Evolutionary conservation across 2,113 vertebrate genomes (phyloP).

Genomic region (Bombycilla garrulus): DNA sequence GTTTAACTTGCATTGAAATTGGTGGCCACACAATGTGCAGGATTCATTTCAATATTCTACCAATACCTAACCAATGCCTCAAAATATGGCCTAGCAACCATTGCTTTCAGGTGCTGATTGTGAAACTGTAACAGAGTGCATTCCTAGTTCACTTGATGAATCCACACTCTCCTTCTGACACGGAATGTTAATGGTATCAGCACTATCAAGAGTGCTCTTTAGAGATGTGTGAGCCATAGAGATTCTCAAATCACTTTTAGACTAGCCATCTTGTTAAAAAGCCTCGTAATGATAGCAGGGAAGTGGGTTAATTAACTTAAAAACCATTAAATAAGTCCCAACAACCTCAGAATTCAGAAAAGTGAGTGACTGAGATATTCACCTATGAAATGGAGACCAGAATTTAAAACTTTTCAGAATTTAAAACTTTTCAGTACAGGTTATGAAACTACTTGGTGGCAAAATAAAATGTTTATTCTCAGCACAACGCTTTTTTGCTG

Average conservation of each 20-base stretch:
- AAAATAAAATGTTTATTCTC: background rate
- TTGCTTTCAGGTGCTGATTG: background rate
- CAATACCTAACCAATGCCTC: background rate
- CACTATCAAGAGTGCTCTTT: background rate
- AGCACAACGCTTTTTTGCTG: background rate
- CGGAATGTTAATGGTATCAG: background rate
- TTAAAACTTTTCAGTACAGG: background rate
- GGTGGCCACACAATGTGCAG: background rate
- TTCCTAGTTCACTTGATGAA: background rate
- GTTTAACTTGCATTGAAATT: background rate
- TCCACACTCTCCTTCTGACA: background rate
- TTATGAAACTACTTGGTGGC: background rate
- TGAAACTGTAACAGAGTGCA: background rate
- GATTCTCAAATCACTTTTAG: background rate
- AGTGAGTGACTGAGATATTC: background rate
- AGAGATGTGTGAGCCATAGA: background rate
- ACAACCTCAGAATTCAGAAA: background rate
- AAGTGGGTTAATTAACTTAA: background rate
- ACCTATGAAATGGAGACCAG: background rate
- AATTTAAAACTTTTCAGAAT: background rate
- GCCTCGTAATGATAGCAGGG: background rate
- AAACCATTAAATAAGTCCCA: background rate
- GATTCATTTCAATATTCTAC: background rate
- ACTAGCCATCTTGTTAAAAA: background rate
- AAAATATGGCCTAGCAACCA: background rate